Base-by-base conservation (phyloP, 2,888 invertebrate species). In the Tubulanus polymorphus region DNA sequence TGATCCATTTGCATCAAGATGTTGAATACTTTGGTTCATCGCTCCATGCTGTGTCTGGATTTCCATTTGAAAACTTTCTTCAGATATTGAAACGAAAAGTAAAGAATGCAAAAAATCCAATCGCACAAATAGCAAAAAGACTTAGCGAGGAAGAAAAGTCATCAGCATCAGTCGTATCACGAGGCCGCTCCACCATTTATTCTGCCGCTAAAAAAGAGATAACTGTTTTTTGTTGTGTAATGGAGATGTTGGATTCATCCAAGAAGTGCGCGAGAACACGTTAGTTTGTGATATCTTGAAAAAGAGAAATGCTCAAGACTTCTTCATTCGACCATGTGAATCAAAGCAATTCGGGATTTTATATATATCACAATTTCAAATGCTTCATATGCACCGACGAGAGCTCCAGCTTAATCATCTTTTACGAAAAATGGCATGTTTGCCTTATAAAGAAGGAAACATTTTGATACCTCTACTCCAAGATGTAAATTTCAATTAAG, bases 51-150 rank as follows among this genome's bases (percentile, higher is more conserved):
- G 37, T 61, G 23, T 51, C 45, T 37, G 59, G 56, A 23, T 61
- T 56, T 32, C 32, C 18, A 23, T 61, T 57, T 60, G 61, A 61
- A 57, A 60, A 61, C 20, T 56, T 57, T 29, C 18, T 61, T 10
- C 47, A 60, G 10, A 41, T 37, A 27, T 48, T 61, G 28, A 61
- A 61, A 32, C 37, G 46, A 26, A 29, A 27, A 23, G 54, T 61
- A 10, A 26, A 51, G 23, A 53, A 49, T 32, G 51, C 51, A 37
- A 50, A 59, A 26, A 53, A 54, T 41, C 54, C 57, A 6, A 30
- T 57, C 15, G 32, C 51, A 18, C 57, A 60, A 48, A 27, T 57
- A 18, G n/a, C 50, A 10, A 57, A 57, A 46, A 25, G 54, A 3
- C 12, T 54, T 6, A 26, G n/a, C 23, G 53, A 37, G 3, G 12